Base-by-base conservation (phyloP, 64 coral and sea anemone genomes). In the Stichodactyla mertensii region DNA sequence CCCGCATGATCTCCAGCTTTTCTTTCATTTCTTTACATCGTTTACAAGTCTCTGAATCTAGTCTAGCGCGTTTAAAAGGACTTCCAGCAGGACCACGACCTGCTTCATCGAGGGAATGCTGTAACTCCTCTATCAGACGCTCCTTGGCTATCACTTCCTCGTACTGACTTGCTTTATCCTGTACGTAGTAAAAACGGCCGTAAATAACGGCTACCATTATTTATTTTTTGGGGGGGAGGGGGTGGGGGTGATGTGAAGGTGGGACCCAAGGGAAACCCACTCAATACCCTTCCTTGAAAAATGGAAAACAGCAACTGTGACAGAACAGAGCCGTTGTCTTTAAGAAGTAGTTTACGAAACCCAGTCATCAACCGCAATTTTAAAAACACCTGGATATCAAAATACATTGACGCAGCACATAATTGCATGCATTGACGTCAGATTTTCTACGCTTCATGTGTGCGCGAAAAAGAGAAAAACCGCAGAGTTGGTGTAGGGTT, bases 21-120 rank as follows among this genome's bases (percentile, higher is more conserved):
- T 92, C 52, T 20, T 82, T 57, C 16, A 88, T 51, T 19, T 84
- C 86, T 52, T 59, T 56, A 26, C 91, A 92, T 0, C 77, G 80
- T 57, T 70, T 51, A 78, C 91, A 92, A 5, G 12, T 78, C 23
- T 64, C 27, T 27, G 57, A 85, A 61, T 61, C 56, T 20, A 85
- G 13, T 61, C 28, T 61, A 64, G 36, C 62, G 23, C 57, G 62
- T 61, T 61, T 85, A 61, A 57, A 45, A 5, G 78, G 78, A 20
- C 78, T 81, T 19, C 12, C 45, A 81, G 45, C 45, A 54, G 45
- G 51, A 81, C 16, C 26, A 53, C 78, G 36, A 16, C 12, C 78
- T 5, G 53, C 14, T 31, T 53, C 78, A 53, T 53, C 12, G 9
- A 81, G 36, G 51, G 36, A 19, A 23, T 55, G 2, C 78, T 81